Base-by-base conservation (phyloP, 1,140 invertebrate species). In the Nylanderia fulva region DNA sequence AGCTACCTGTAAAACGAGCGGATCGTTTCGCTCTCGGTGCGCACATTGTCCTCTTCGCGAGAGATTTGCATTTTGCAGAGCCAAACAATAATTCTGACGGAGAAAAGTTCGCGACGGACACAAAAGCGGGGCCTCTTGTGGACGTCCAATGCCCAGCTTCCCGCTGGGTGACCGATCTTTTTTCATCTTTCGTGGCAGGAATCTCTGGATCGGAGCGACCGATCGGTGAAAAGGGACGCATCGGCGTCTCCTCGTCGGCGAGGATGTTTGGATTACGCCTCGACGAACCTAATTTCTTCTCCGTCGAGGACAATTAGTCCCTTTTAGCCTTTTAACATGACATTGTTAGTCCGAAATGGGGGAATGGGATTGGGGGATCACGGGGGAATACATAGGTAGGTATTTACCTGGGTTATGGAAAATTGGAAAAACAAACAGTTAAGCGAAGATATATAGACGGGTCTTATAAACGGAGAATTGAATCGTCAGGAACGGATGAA, bases 51-150 rank as follows among this genome's bases (percentile, higher is more conserved):
- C 74, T 29, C 21, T 15, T 18, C 39, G 39, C 54, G n/a, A 21
- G 52, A 80, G 76, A 92, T 92, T 92, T 91, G 93, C 92, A 92
- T 93, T 84, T 82, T 60, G 69, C 45, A 48, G 83, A 75, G n/a
- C 74, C 77, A 88, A 92, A 91, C 90, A 87, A 56, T 76, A 87
- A 56, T 76, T 54, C 21, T 76, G 74, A 68, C 77, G 64, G 87
- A 48, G 45, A 18, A 79, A 58, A 1, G 85, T 27, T 85, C 15
- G 13, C 18, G 7, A 9, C n/a, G 64, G 6, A 39, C 27, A 88
- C 75, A 85, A 80, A 64, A 66, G 68, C 27, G 15, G 9, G n/a
- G 21, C n/a, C 68, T 15, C 83, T 85, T 33, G 52, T 83, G 85
- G 27, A 75, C 11, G 45, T 84, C 85, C 86, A 87, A 86, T 86